Base-by-base conservation (phyloP, 2,797 vertebrate genomes). In the Sebastes goodei region DNA sequence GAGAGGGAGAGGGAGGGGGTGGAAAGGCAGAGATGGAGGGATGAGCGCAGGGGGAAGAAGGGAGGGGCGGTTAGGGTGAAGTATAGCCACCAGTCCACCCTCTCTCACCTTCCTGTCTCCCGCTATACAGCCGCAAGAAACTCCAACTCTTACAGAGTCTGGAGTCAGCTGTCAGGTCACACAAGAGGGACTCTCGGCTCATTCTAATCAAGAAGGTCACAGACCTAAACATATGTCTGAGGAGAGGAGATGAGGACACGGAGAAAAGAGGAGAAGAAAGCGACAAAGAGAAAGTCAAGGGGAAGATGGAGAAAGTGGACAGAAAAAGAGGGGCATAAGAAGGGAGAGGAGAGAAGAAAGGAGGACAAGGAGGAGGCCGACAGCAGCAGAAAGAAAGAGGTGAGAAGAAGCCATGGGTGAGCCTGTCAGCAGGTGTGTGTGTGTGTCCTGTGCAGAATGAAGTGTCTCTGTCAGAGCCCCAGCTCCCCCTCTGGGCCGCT, bases 381-480 rank as follows among this genome's bases (percentile, higher is more conserved):
- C 23, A 81, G 61, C 72, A 64, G 75, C 30, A 57, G 85, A 78
- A 74, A 63, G 56, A 84, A 66, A 77, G 73, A 70, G 67, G 76
- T 65, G 85, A 77, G 66, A 65, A 29, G 71, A 74, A 71, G 79
- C 78, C 56, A 53, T 5, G 78, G 70, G 72, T 79, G 85, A 81
- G 83, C 67, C 85, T 89, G 87, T 91, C 86, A 87, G 90, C 66
- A 76, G 46, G 64, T 55, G 77, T 78, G 70, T 77, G 60, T 30
- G 29, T 87, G 84, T 87, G 86, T 89, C 83, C 83, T 59, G 76
- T 56, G 70, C 88, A 93, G 88, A 89, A 94, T 95, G 94, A 95
- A 95, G 92, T 85, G 91, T 89, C 88, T 90, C 93, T 92, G 94
- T 95, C 94, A 94, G 60, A 88, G 86, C 69, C 90, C 84, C 74